A percentile compares a stretch with the other conserved stretches of the same genome.
These are phyloP conservation scores for Chaetophractus vellerosus DNA, from an alignment of 2,797 vertebrate species.

Conservation along the genomic window DNA sequence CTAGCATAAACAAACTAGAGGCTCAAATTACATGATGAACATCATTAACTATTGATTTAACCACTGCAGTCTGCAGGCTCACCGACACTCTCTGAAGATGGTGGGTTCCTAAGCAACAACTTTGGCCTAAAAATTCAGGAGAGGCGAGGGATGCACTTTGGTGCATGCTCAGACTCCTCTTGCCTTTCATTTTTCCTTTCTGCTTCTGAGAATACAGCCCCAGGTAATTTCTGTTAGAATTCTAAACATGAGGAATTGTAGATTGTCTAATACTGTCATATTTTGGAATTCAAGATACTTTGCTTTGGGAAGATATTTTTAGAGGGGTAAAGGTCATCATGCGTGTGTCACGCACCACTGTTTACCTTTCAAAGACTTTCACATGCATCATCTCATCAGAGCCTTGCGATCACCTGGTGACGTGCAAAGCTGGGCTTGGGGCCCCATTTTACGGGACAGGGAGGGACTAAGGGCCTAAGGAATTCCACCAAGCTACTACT, in stretches of 20 bases:
- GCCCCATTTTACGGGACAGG: background rate
- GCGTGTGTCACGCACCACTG: background rate
- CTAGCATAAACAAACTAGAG: conserved; percentile 99
- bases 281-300: conserved; percentile 57
- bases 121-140: conserved; percentile 52
- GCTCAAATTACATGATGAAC: conserved; percentile 95
- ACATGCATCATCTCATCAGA: background rate
- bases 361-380: background rate
- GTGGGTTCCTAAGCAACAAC: conserved; percentile 77
- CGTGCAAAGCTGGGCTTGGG: background rate
- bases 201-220: background rate
- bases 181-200: background rate
- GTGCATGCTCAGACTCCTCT: background rate
- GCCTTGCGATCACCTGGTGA: background rate
- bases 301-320: conserved; percentile 42
- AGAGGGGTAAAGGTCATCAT: conserved; percentile 30
- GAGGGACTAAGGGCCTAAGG: background rate
- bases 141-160: conserved; percentile 12
- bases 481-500: background rate
- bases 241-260: conserved; percentile 20
- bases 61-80: conserved; percentile 88
- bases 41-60: conserved; percentile 95
- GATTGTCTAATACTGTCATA: background rate
- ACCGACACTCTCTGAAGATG: conserved; percentile 83
- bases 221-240: background rate